Base-by-base conservation (phyloP, 2,113 vertebrate genomes). In the Pristiophorus japonicus region DNA sequence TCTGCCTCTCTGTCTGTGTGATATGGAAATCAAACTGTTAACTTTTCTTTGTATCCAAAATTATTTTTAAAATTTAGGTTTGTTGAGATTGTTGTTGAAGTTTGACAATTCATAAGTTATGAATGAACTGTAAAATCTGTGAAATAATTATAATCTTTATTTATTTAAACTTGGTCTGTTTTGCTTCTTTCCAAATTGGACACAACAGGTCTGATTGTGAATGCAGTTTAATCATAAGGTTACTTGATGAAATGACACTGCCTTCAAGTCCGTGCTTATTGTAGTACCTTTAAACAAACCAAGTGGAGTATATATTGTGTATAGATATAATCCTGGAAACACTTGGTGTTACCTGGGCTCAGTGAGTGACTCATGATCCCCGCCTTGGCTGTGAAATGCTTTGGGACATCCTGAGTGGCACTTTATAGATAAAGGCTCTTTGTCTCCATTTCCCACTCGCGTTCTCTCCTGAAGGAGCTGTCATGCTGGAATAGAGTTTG, bases 101-200 rank as follows among this genome's bases (percentile, higher is more conserved):
- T 90, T 62, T 62, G 87, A 90, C 87, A 90, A 81, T 90, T 90
- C 84, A n/a, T 90, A 90, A 90, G 47, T 90, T 90, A 62, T 91
- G 51, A 91, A 91, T 62, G 51, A 91, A 91, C 47, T 91, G 87
- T 91, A 91, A 91, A 59, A 59, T 59, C 30, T 51, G 10, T 78
- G 84, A 51, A 55, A 55, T 55, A 91, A 91, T 91, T 59, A 91
- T 91, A 91, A 91, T 91, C 87, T 91, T 91, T 91, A 91, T 91
- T 91, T 91, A 91, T 91, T 91, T 91, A 62, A 91, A 91, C 51
- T 18, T 59, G 12, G 87, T 62, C 27, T 91, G 87, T 91, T 91
- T 59, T 91, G 87, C 87, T 91, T 62, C 34, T 91, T 59, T 62
- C 12, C 55, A n/a, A 91, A 59, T 81, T 81, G 20, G 16, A 45